These are phyloP conservation scores for Brachionichthys hirsutus DNA, from an alignment of 2,113 vertebrate genomes.

Conservation along the genomic window DNA sequence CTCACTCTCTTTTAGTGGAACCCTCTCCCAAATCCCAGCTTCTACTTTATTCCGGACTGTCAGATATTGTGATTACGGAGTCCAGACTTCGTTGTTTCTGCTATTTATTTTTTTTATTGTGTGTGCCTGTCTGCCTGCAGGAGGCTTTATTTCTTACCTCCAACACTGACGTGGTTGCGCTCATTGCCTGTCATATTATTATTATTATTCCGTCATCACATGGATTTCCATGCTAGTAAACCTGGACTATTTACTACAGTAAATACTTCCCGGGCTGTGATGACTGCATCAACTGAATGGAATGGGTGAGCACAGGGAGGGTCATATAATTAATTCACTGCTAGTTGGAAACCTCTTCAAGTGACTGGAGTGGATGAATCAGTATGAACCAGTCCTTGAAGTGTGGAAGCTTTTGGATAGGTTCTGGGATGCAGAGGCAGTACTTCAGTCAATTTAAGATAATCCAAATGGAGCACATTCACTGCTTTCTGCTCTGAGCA, in stretches of 20 bases:
- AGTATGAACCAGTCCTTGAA: slow-evolving; percentile 11
- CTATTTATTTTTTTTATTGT: too few species aligned
- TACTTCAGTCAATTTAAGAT: slow-evolving; percentile 25
- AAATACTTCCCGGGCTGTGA: slow-evolving; percentile 56
- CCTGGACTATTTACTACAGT: slow-evolving; percentile 63
- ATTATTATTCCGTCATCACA: slow-evolving; percentile 63
- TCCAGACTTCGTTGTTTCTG: too few species aligned
- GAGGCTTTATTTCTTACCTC: slow-evolving; percentile 46
- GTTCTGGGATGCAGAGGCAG: slow-evolving; percentile 1
- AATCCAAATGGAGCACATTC: slow-evolving; percentile 12
- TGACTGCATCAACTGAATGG: slow-evolving; percentile 44
- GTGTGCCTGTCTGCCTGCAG: slow-evolving; percentile 41
- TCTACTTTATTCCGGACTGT: slow-evolving; percentile 17
- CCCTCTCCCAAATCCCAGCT: too few species aligned
- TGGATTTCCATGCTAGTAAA: slow-evolving; percentile 68
- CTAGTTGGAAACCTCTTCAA: slow-evolving; percentile 41
- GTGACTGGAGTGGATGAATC: slow-evolving; percentile 32
- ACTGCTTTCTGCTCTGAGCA: slow-evolving; percentile 16
- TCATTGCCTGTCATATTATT: slow-evolving; percentile 52
- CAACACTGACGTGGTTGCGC: slow-evolving; percentile 45
- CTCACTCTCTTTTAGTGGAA: too few species aligned
- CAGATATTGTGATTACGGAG: slow-evolving; percentile 33
- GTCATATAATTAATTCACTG: slow-evolving; percentile 61
- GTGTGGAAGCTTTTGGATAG: slow-evolving; percentile 7
- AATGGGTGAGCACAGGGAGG: slow-evolving; percentile 42